A percentile compares a stretch with the other conserved stretches of the same genome.
phyloP scores from a whole-genome alignment of 2,797 vertebrate species.

The Morus bassanus region DNA sequence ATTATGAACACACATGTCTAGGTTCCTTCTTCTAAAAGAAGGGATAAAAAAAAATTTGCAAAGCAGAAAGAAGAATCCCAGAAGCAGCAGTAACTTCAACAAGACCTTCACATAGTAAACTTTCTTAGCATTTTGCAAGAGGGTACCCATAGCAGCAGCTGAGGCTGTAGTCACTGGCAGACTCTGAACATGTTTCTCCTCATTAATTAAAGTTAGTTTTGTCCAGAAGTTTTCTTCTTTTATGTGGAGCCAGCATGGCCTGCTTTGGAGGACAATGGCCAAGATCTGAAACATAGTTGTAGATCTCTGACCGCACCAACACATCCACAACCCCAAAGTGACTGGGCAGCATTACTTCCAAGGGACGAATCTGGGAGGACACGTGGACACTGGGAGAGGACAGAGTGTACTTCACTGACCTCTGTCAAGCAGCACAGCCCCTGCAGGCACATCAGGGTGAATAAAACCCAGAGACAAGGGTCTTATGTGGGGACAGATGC shows the following conservation, averaged over 20 bases:
- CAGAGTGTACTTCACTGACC: neutral
- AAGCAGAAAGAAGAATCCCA: neutral
- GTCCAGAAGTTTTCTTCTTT: neutral
- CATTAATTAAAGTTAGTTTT: neutral
- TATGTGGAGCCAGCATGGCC: neutral
- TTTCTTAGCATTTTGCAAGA: neutral
- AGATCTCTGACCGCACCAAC: neutral
- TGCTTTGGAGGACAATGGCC: neutral
- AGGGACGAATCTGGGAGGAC: neutral
- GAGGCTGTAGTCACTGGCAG: neutral
- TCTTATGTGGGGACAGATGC: neutral
- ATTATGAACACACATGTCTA: neutral
- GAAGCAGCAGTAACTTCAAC: neutral
- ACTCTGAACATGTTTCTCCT: neutral
- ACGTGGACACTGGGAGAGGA: neutral
- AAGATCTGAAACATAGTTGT: neutral
- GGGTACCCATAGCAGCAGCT: neutral
- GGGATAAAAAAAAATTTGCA: neutral
- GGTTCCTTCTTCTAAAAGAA: neutral
- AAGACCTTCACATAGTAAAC: neutral
- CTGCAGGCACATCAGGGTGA: neutral
- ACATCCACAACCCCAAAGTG: neutral
- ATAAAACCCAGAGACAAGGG: neutral
- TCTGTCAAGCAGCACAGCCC: neutral
- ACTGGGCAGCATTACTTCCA: neutral